Base-by-base conservation (phyloP, 2,113 vertebrate species). In the Prochilodus magdalenae region DNA sequence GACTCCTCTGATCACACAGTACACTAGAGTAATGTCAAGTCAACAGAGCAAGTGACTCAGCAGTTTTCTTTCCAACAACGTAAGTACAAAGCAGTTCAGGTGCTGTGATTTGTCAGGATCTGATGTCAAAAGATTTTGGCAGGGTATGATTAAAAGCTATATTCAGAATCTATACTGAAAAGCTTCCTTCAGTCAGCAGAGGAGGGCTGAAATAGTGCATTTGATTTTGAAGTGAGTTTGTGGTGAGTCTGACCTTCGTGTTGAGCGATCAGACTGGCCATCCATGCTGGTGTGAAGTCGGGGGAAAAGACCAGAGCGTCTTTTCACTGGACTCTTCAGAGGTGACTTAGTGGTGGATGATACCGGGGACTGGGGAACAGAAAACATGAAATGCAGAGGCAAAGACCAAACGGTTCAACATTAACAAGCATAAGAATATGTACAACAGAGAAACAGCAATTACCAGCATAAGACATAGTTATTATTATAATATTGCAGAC, bases 251-350 rank as follows among this genome's bases (percentile, higher is more conserved):
- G 59, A 98, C 97, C 97, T 94, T 87, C 96, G 91, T 0, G 87
- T 89, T 89, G 94, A 94, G 89, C 92, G 91, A 62, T 99, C 97
- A 0, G 84, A 89, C 83, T 95, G 97, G 77, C 95, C 95, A 86
- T 99, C 97, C 0, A 97, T 90, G 0, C 95, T 94, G 0, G 93
- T 94, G 90, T 97, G 95, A 87, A 98, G 93, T 18, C 97, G 96
- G 8, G 96, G 96, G 67, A 99, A 98, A 44, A 98, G 92, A 30
- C 96, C 97, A 0, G 97, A 98, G 0, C 97, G 93, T 36, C 96
- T 90, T 90, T 98, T 99, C 90, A 96, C 96, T 0, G 97, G 96
- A 71, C 95, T 97, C 80, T 95, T 89, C 0, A 95, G 94, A 83
- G 95, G 96, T 89, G 95, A 97, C 86, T 96, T 97, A 18, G 89